Evolutionary conservation across 1,140 invertebrate genomes (phyloP), one percentile per base, ranked within the genome.

Genomic region (Stegodyphus mimosarum): DNA sequence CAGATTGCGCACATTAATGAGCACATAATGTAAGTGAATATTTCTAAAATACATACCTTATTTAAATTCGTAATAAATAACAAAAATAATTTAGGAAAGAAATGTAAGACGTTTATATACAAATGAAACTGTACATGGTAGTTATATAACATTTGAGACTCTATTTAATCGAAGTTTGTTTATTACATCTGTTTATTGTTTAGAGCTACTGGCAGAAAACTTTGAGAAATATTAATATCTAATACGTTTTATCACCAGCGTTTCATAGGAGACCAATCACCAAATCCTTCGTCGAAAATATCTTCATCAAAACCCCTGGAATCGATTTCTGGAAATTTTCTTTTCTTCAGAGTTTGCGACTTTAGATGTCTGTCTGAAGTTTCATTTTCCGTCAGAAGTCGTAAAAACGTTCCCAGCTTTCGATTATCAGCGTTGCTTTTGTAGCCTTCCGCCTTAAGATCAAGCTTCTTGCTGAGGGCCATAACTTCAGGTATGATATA

Each of bases 211-310:
- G 53, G 17, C 15, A 13, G 49, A 60, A 75, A 63, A 55, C 49
- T 13, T 13, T 9, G 48, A 72, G 7, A 72, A 51, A 72, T 9
- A 69, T n/a, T 33, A 48, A 69, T 69, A 11, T 18, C n/a, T n/a
- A 33, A 33, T 33, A 33, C 3, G 33, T 33, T 33, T 33, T 33
- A 51, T 81, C 76, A 87, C 78, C 78, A 86, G n/a, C 87, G 78
- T 60, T 91, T 90, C 89, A 92, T 91, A 0, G 91, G 90, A 72
- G 90, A 90, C 88, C 92, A 92, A 64, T 91, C 90, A 11, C 91
- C 92, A 81, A 92, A 92, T 4, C 91, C 91, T 77, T 89, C 88
- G 78, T 89, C 90, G 85, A 92, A 92, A n/a, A 91, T 90, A 86
- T 92, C 91, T 15, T 89, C 90, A 74, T 92, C 89, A 87, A 91